Evolutionary conservation across 1,140 invertebrate species (phyloP), one percentile per base, ranked within the genome.

Genomic region (Lepidurus packardi): DNA sequence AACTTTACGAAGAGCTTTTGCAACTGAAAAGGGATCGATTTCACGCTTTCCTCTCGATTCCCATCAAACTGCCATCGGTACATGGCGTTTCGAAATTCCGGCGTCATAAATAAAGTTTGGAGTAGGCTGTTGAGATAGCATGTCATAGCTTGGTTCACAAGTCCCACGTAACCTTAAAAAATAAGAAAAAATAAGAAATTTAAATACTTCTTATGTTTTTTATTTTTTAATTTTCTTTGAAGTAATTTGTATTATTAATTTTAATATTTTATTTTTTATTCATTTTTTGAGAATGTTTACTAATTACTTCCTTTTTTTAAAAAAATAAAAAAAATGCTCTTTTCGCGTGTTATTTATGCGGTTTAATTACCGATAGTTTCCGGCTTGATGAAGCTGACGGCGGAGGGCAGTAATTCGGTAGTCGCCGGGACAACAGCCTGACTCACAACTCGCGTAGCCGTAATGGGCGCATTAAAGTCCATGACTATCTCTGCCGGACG

Each of bases 111-210:
- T 2, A 97, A 86, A 1, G 93, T 92, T 86, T 97, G 95, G 1
- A 97, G 86, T 41, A 97, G 85, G 86, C 93, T 95, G 84, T 97
- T 97, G 13, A 97, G 87, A 84, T 97, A 97, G 84, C 95, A 97
- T 1, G 95, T 97, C 94, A 96, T 96, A 1, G 94, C 94, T 85
- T 96, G 94, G 85, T 97, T 97, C 0, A 96, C 93, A 44, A 97
- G 86, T 47, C 95, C 95, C 9, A 95, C 93, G 86, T 93, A 95
- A 79, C 86, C 91, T 87, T 74, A 79, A 10, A 79, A 78, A 77
- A 78, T 43, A 79, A 47, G 76, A 76, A 25, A 25, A 25, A 25
- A 25, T n/a, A n/a, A n/a, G n/a, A n/a, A n/a, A n/a, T n/a, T n/a
- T n/a, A n/a, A n/a, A n/a, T n/a, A n/a, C n/a, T n/a, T n/a, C n/a